A percentile compares a stretch with the other conserved stretches of the same genome.
These are phyloP conservation scores for Musca vetustissima DNA, from an alignment of 1,140 invertebrate genomes.

Conservation along the genomic window DNA sequence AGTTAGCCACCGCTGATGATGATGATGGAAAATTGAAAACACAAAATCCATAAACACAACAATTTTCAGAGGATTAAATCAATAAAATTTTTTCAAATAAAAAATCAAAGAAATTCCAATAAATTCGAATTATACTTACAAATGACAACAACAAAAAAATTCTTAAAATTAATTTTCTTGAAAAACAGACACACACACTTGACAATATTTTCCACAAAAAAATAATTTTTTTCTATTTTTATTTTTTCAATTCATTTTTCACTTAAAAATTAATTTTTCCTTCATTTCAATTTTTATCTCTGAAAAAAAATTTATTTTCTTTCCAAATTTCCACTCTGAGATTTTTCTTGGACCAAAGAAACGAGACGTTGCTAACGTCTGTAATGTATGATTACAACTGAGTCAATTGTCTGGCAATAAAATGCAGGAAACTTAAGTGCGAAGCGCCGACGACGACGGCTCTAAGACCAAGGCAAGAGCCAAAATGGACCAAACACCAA, in stretches of 20 bases:
- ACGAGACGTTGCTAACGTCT: conserved; percentile 19
- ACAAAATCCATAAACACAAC: neutral
- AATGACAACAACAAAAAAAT: too few species aligned
- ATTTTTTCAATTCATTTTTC: too few species aligned
- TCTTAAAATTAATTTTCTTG: too few species aligned
- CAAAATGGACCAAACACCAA: too few species aligned
- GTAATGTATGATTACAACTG: conserved; percentile 20
- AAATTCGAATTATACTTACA: too few species aligned
- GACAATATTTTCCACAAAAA: too few species aligned
- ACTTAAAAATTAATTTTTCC: too few species aligned
- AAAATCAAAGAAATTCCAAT: too few species aligned
- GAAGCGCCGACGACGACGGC: conserved; percentile 6
- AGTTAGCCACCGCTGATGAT: too few species aligned
- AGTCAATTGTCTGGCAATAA: conserved; percentile 12
- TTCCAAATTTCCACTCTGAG: neutral
- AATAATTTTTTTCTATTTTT: too few species aligned
- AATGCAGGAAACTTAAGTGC: conserved; percentile 15
- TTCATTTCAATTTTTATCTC: neutral
- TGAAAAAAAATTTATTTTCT: too few species aligned
- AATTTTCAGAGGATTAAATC: neutral
- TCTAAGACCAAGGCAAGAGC: neutral
- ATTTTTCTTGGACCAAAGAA: neutral
- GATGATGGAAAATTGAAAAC: neutral
- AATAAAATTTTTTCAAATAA: neutral
- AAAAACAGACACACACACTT: too few species aligned